phyloP scores from a whole-genome alignment of 1,140 invertebrate genomes.

The Drosophila grimshawi region DNA sequence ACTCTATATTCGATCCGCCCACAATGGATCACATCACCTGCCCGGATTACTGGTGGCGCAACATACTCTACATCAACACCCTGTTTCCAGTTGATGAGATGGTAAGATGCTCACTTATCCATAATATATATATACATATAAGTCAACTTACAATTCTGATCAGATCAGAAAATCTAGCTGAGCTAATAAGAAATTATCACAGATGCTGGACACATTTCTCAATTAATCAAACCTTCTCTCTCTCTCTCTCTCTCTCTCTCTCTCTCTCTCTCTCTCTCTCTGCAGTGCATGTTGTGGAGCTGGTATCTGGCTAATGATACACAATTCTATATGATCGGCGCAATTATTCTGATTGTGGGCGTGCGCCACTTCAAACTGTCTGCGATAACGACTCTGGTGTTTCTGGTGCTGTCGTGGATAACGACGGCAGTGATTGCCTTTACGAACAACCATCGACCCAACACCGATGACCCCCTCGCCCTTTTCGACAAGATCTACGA shows the following conservation, averaged over 20 bases:
- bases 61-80: constrained; percentile 93
- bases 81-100: constrained; percentile 93
- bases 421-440: constrained; percentile 92
- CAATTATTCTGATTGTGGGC: constrained; percentile 90
- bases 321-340: constrained; percentile 92
- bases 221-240: background rate
- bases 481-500: constrained; percentile 95
- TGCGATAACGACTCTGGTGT: constrained; percentile 86
- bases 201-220: too few species aligned
- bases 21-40: constrained; percentile 92
- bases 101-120: constrained; percentile 86
- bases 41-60: constrained; percentile 94
- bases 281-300: constrained; percentile 94
- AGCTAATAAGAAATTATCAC: too few species aligned
- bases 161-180: too few species aligned
- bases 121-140: background rate
- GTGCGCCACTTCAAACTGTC: constrained; percentile 90
- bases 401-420: constrained; percentile 90
- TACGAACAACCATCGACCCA: constrained; percentile 91
- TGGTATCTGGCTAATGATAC: constrained; percentile 95
- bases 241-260: background rate
- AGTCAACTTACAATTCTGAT: too few species aligned
- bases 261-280: background rate
- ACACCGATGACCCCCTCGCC: constrained; percentile 91
- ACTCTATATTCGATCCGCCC: constrained; percentile 93